Conservation (phyloP, 2,888 invertebrate genomes). For the Heliconius hortense region DNA sequence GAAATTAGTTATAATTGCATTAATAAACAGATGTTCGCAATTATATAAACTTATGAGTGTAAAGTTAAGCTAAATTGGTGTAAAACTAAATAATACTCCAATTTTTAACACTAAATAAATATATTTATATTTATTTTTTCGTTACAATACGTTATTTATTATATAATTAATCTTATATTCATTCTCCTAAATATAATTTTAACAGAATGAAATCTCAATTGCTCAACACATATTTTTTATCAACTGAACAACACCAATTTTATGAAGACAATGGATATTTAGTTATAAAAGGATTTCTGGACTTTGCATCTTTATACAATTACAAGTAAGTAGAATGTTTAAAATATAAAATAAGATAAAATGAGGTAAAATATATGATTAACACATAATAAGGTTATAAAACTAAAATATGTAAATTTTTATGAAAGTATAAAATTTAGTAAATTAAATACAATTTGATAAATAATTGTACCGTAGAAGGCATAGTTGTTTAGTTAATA, state of each 20-base stretch:
- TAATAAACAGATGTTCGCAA: no score
- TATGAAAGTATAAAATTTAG: no score
- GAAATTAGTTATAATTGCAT: no score
- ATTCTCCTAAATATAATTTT: background rate
- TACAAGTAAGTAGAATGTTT: slow-evolving; percentile 80
- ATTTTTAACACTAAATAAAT: background rate
- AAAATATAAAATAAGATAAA: background rate
- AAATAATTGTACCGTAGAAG: no score
- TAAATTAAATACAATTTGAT: no score
- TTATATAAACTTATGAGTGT: background rate
- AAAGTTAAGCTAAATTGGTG: background rate
- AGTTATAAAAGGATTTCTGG: slow-evolving; percentile 86
- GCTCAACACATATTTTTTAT: slow-evolving; percentile 63
- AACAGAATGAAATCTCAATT: slow-evolving; percentile 40
- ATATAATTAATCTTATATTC: background rate
- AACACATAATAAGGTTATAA: no score
- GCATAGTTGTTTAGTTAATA: no score
- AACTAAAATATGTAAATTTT: no score
- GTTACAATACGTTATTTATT: background rate
- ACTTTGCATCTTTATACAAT: slow-evolving; percentile 83
- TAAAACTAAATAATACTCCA: background rate
- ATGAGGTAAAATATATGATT: no score
- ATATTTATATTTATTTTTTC: background rate
- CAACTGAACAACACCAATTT: slow-evolving; percentile 84
- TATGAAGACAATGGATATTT: slow-evolving; percentile 92